These are phyloP conservation scores for human (Homo sapiens) DNA, from an alignment of 2,113 vertebrate species.

Conservation along the genomic window DNA sequence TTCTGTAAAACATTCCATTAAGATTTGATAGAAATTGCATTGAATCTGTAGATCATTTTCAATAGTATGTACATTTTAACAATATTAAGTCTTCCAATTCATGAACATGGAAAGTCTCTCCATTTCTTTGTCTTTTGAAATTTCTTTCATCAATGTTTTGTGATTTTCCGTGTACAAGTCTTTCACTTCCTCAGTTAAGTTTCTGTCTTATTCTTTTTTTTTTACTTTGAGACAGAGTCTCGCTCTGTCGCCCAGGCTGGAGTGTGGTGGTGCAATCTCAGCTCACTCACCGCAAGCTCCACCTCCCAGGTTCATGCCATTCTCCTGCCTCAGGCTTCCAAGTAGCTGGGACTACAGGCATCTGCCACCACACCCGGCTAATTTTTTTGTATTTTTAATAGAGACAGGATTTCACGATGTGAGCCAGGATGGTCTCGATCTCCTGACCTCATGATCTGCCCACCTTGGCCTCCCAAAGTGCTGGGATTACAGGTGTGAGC, in stretches of 20 bases:
- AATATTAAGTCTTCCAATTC: background rate
- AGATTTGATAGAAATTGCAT: background rate
- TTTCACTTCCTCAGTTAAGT: background rate
- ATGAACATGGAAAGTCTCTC: background rate
- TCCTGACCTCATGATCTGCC: too few relatives aligned
- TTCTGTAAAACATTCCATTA: background rate
- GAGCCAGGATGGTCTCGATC: too few relatives aligned
- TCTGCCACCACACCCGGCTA: rapidly evolving
- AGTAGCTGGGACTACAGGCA: too few relatives aligned
- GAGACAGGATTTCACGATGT: too few relatives aligned
- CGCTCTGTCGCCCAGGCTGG: too few relatives aligned
- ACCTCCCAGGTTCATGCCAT: rapidly evolving
- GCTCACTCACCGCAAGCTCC: too few relatives aligned
- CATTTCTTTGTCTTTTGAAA: background rate
- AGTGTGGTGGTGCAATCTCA: rapidly evolving
- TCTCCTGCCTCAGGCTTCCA: too few relatives aligned
- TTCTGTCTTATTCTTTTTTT: background rate
- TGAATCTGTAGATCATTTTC: background rate
- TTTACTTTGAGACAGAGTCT: too few relatives aligned
- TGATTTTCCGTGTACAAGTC: background rate
- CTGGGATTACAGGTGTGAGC: too few relatives aligned
- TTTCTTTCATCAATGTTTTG: background rate
- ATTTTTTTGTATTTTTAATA: too few relatives aligned
- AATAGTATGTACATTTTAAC: background rate
- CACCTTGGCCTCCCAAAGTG: too few relatives aligned